Evolutionary conservation across 1,140 invertebrate genomes (phyloP).

Genomic region (Diorhabda carinulata): DNA sequence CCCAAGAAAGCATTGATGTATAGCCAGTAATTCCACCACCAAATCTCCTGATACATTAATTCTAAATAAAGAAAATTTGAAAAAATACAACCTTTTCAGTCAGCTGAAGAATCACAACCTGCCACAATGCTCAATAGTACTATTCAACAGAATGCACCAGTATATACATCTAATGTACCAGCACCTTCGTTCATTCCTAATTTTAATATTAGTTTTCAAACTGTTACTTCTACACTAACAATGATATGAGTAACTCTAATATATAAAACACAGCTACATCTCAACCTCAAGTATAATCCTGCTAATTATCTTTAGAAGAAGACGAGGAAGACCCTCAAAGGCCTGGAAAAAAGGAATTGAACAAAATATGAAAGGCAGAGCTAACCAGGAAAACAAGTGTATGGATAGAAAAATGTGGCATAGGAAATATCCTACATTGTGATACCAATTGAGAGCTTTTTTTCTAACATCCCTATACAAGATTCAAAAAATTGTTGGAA

Average conservation of each 20-base stretch:
- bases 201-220: slow-evolving; percentile 10
- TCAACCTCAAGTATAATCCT: slow-evolving; percentile 17
- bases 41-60: slow-evolving; percentile 18
- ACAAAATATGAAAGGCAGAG: too few relatives aligned
- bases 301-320: neutral
- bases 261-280: neutral
- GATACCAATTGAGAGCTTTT: too few relatives aligned
- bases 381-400: too few relatives aligned
- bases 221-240: neutral
- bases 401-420: too few relatives aligned
- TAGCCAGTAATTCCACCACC: neutral
- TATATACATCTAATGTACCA: slow-evolving; percentile 11
- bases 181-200: slow-evolving; percentile 12
- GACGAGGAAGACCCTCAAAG: too few relatives aligned
- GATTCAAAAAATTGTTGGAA: too few relatives aligned
- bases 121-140: neutral
- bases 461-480: too few relatives aligned
- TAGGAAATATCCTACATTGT: too few relatives aligned
- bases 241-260: slow-evolving; percentile 14
- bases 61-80: slow-evolving; percentile 21
- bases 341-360: too few relatives aligned
- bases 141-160: neutral
- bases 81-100: neutral
- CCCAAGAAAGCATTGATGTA: too few relatives aligned
- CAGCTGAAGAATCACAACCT: neutral